Base-by-base conservation (phyloP, 2,888 invertebrate species). In the Corbicula japonica region DNA sequence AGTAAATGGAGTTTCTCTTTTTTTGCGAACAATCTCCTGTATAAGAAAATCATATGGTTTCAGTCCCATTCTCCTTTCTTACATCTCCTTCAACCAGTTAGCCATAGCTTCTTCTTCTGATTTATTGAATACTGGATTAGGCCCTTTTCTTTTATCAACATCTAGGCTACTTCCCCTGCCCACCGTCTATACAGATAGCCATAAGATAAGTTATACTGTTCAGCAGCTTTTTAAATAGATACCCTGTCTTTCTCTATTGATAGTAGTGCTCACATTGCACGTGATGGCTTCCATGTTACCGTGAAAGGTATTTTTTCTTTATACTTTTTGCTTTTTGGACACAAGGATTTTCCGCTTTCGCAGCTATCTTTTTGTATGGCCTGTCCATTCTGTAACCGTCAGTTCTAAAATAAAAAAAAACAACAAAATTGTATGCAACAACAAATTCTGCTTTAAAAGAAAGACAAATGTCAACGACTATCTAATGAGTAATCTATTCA, bases 51-150 rank as follows among this genome's bases (percentile, higher is more conserved):
- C 60, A 28, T 60, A 48, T 30, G 50, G 63, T 54, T 58, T 70
- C 28, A 79, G 52, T 10, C 74, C 74, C 70, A 79, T 79, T 30
- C 74, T 71, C 21, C 74, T 30, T 46, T 63, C 34, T n/a, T 70
- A 70, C 71, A 71, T 79, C 54, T 75, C 46, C 18, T 15, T 32
- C 5, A 74, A 34, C 65, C 62, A 79, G 21, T 32, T 38, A 23
- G 75, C 70, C 70, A 79, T 79, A 3, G 48, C 44, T 71, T 65
- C 60, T 38, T 75, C 71, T 50, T 75, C 79, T 15, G 1, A 8
- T 44, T 56, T 21, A 23, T 23, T 70, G 26, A 79, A 74, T 1
- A 71, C 54, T 23, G 66, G 50, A n/a, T 8, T 18, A 23, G 74
- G 79, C 18, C 61, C 71, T 34, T 62, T 61, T 15, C 34, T 32